These are phyloP conservation scores for Drosophila atripex DNA, from an alignment of 2,888 invertebrate species.

Conservation along the genomic window DNA sequence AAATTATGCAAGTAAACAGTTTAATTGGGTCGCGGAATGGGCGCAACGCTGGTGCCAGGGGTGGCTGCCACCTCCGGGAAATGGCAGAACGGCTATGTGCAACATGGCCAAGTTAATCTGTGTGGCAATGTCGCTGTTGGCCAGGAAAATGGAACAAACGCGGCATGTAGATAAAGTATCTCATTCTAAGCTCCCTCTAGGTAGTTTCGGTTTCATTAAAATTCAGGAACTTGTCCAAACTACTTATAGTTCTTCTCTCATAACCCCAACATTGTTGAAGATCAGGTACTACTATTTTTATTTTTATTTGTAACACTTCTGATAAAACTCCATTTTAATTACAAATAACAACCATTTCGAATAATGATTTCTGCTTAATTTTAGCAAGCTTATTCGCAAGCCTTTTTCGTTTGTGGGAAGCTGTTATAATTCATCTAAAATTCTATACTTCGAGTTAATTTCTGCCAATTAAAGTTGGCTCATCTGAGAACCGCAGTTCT, in stretches of 20 bases:
- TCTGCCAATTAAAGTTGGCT: slow-evolving; percentile 36
- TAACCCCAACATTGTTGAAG: background rate
- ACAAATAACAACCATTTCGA: background rate
- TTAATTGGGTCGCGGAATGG: slow-evolving; percentile 69
- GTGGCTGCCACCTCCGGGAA: slow-evolving; percentile 7
- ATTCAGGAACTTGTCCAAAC: too few species aligned
- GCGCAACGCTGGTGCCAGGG: slow-evolving; percentile 8
- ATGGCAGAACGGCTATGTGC: slow-evolving; percentile 11
- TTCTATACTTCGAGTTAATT: slow-evolving; percentile 8
- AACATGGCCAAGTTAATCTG: slow-evolving; percentile 37
- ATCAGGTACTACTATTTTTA: background rate
- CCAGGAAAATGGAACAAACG: slow-evolving; percentile 7
- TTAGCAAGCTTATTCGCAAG: background rate
- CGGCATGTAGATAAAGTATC: slow-evolving; percentile 17
- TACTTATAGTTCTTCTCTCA: too few species aligned
- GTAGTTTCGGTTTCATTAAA: too few species aligned
- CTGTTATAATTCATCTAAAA: slow-evolving; percentile 14
- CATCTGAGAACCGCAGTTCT: slow-evolving; percentile 22
- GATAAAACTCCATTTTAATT: background rate
- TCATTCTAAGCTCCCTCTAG: background rate
- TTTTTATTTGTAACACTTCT: too few species aligned
- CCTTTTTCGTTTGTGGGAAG: slow-evolving; percentile 5
- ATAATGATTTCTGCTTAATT: background rate
- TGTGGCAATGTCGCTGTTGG: slow-evolving; percentile 14
- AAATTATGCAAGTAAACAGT: slow-evolving; percentile 80